A percentile compares a stretch with the other conserved stretches of the same genome.
phyloP scores from a whole-genome alignment of 2,888 invertebrate species.

The Sinhomidia bicolor region DNA sequence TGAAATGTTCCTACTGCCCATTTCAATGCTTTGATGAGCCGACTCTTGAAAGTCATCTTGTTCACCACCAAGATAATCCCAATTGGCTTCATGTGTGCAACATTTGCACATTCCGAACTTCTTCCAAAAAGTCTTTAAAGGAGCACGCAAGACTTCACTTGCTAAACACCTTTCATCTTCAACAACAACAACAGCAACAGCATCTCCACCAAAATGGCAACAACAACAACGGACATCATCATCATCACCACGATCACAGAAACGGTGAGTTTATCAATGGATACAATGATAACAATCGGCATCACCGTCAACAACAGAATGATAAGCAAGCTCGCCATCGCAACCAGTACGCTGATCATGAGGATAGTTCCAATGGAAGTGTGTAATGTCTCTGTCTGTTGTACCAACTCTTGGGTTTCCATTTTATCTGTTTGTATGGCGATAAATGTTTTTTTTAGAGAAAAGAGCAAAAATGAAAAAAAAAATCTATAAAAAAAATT shows the following conservation, averaged over 20 bases:
- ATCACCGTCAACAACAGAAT: background rate
- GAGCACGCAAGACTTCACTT: constrained; percentile 93
- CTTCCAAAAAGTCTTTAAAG: constrained; percentile 88
- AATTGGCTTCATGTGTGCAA: constrained; percentile 85
- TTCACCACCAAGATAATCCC: constrained; percentile 85
- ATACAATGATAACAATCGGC: background rate
- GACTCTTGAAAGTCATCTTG: constrained; percentile 88
- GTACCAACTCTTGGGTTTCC: background rate
- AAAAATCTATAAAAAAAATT: background rate
- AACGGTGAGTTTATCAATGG: constrained; percentile 28
- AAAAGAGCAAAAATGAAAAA: background rate
- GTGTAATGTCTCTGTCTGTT: background rate
- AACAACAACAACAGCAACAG: constrained; percentile 27
- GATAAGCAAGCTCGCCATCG: background rate
- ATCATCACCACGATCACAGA: background rate
- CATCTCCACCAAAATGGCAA: constrained; percentile 20
- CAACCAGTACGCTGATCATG: constrained; percentile 8
- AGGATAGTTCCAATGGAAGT: constrained; percentile 62
- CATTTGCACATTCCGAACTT: constrained; percentile 91
- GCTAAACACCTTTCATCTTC: constrained; percentile 28
- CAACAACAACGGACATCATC: background rate
- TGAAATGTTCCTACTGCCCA: constrained; percentile 88
- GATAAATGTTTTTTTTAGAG: background rate
- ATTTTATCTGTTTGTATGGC: background rate
- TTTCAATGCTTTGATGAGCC: constrained; percentile 89